Evolutionary conservation across 2,113 vertebrate genomes (phyloP).

Genomic region (Seriola aureovittata): DNA sequence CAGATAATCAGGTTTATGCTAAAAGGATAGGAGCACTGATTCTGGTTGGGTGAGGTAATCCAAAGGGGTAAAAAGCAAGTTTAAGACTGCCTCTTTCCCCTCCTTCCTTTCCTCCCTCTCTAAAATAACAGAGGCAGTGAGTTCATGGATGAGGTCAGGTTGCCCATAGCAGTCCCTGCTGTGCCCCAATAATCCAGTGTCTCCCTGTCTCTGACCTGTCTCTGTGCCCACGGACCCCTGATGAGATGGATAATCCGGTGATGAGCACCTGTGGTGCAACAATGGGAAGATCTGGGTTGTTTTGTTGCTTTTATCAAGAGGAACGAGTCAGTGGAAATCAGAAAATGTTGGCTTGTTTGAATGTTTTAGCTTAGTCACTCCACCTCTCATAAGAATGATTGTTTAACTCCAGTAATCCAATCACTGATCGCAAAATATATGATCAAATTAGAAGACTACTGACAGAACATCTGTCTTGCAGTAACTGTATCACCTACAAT

Average conservation of each 20-base stretch:
- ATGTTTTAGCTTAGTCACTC: neutral
- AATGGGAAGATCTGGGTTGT: constrained; percentile 55
- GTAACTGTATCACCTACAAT: neutral
- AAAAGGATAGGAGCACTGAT: constrained; percentile 56
- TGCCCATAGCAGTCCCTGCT: constrained; percentile 72
- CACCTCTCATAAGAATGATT: neutral
- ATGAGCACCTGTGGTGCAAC: constrained; percentile 71
- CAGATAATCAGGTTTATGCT: constrained; percentile 69
- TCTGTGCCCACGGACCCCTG: constrained; percentile 67
- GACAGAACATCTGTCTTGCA: neutral
- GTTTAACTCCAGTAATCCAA: neutral
- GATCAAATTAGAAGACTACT: neutral
- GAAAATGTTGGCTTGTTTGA: neutral
- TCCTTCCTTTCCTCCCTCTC: constrained; percentile 35
- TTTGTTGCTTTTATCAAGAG: constrained; percentile 52
- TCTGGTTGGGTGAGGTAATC: constrained; percentile 77
- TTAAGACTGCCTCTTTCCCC: constrained; percentile 39
- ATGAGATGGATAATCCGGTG: constrained; percentile 71
- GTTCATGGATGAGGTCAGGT: constrained; percentile 81
- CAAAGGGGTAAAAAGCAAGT: constrained; percentile 63
- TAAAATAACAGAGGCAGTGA: constrained; percentile 81
- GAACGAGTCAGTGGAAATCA: constrained; percentile 17
- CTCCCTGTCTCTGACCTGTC: constrained; percentile 73
- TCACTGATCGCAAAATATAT: neutral
- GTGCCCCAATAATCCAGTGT: constrained; percentile 78